Evolutionary conservation across 2,113 vertebrate genomes (phyloP).

Genomic region (Cromileptes altivelis): DNA sequence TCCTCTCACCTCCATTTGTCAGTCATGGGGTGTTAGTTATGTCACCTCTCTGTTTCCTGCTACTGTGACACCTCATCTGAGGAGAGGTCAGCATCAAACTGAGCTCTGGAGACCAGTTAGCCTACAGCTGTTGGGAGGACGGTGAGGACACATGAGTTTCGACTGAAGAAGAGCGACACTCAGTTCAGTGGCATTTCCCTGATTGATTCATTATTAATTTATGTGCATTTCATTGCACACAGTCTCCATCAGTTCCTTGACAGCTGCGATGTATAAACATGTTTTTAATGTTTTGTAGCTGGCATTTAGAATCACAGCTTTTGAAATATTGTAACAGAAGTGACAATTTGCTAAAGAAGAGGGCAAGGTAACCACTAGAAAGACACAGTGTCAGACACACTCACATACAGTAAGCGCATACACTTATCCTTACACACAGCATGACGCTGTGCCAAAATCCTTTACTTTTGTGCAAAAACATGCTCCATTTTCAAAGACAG

Average conservation of each 20-base stretch:
- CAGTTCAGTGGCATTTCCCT: background rate
- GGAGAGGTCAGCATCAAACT: conserved; percentile 59
- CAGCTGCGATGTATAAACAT: conserved; percentile 77
- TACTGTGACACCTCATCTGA: conserved; percentile 57
- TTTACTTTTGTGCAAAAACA: conserved; percentile 54
- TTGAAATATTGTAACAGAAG: background rate
- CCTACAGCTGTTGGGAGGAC: conserved; percentile 54
- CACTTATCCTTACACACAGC: conserved; percentile 11
- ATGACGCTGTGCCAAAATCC: conserved; percentile 43
- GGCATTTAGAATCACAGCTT: background rate
- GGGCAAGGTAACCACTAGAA: background rate
- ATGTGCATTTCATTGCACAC: background rate
- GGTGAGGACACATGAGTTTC: conserved; percentile 39
- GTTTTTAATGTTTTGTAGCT: conserved; percentile 68
- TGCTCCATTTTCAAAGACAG: conserved; percentile 58
- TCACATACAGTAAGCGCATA: conserved; percentile 9
- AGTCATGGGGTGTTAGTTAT: conserved; percentile 66
- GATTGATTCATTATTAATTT: background rate
- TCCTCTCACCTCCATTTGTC: conserved; percentile 60
- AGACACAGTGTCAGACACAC: conserved; percentile 3
- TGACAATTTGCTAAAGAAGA: background rate
- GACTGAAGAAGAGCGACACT: conserved; percentile 2
- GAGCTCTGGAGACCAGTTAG: conserved; percentile 54
- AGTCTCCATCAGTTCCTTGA: conserved; percentile 59
- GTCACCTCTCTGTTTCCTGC: conserved; percentile 58